These are phyloP conservation scores for Phocoena phocoena DNA, from an alignment of 2,113 vertebrate genomes.

Conservation along the genomic window DNA sequence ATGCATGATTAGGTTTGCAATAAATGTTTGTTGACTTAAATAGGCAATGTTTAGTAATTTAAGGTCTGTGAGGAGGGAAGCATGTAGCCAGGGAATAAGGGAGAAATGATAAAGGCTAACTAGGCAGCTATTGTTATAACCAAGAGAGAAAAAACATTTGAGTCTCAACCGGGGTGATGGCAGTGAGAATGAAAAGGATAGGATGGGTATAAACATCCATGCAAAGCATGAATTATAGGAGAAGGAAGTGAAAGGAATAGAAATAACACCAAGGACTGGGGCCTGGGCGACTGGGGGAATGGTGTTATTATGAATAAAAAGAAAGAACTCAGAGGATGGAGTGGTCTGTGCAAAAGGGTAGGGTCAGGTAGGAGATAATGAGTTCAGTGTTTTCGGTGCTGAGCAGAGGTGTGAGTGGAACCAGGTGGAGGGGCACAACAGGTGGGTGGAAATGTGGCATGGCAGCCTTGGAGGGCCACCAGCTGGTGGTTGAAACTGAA, in stretches of 20 bases:
- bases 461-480: background rate
- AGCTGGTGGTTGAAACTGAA: background rate
- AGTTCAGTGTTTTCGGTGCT: background rate
- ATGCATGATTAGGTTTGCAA: conserved; percentile 44
- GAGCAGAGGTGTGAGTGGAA: background rate
- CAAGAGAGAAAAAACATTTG: background rate
- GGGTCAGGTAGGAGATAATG: background rate
- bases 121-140: background rate
- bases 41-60: conserved; percentile 18
- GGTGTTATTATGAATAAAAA: background rate
- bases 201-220: background rate
- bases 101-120: background rate
- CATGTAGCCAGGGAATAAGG: background rate
- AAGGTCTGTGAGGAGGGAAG: background rate
- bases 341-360: background rate
- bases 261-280: background rate
- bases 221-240: background rate
- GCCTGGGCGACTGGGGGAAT: background rate
- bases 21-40: background rate
- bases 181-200: background rate
- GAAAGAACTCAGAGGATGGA: background rate
- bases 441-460: background rate
- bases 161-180: background rate
- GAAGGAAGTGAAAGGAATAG: background rate
- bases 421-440: background rate